phyloP scores from a whole-genome alignment of 92 coral and sea anemone species.

The Chrysogorgia sp. region DNA sequence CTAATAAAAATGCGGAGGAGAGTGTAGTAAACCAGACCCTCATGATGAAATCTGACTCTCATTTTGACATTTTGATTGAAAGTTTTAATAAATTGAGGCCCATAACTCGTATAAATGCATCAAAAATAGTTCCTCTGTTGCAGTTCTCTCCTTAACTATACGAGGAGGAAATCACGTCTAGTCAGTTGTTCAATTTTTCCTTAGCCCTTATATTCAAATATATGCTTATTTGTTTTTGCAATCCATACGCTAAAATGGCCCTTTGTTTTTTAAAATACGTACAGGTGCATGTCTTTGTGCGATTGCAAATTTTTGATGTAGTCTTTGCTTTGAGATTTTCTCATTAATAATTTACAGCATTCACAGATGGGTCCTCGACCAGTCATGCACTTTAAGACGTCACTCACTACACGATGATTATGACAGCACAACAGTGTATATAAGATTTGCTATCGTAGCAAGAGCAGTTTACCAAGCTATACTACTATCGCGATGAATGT shows the following conservation, averaged over 20 bases:
- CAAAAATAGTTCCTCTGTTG: no score
- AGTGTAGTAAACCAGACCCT: no score
- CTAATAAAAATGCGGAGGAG: no score
- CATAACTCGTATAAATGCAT: no score
- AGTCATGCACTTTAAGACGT: background rate
- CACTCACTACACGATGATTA: background rate
- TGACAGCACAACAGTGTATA: background rate
- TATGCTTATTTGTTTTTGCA: no score
- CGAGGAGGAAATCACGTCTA: background rate
- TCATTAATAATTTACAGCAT: constrained; percentile 1
- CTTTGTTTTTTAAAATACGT: background rate
- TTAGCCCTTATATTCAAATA: background rate
- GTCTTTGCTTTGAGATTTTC: background rate
- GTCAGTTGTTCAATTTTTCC: background rate
- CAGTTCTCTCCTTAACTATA: no score
- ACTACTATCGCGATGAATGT: background rate
- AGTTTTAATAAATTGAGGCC: no score
- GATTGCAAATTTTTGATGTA: background rate
- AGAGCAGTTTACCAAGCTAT: background rate
- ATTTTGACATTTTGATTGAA: no score
- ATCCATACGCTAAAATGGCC: background rate
- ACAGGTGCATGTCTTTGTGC: constrained; percentile 4
- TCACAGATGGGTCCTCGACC: background rate
- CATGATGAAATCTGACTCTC: no score
- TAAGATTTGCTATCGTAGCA: background rate